phyloP scores from a whole-genome alignment of 2,888 invertebrate species.

The Pandemis cinnamomeana region DNA sequence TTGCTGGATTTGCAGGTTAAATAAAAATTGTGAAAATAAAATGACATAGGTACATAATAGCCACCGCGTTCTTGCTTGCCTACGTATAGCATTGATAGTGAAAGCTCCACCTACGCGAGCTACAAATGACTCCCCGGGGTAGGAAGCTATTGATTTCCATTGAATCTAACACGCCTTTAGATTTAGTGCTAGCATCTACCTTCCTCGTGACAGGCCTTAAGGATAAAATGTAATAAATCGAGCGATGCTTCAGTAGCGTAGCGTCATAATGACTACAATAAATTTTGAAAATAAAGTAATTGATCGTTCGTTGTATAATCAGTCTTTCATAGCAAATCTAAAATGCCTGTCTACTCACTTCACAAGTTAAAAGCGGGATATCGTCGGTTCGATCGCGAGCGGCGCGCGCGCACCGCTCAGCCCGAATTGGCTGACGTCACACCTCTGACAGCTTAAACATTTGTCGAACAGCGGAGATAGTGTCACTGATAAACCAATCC shows the following conservation, averaged over 20 bases:
- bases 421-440: slow-evolving; percentile 82
- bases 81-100: slow-evolving; percentile 1
- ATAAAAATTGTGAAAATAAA: background rate
- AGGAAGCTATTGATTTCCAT: slow-evolving; percentile 74
- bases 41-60: background rate
- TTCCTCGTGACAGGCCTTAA: slow-evolving; percentile 50
- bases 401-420: slow-evolving; percentile 62
- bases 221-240: slow-evolving; percentile 4
- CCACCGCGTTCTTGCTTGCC: background rate
- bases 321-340: slow-evolving; percentile 41
- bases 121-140: slow-evolving; percentile 72
- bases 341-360: slow-evolving; percentile 42
- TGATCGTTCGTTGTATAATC: slow-evolving; percentile 38
- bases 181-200: slow-evolving; percentile 67
- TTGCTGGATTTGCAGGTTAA: background rate
- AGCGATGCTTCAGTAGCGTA: slow-evolving; percentile 32
- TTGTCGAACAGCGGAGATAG: slow-evolving; percentile 82
- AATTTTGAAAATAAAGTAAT: slow-evolving; percentile 47
- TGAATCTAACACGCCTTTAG: slow-evolving; percentile 78
- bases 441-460: slow-evolving; percentile 83
- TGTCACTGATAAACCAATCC: slow-evolving; percentile 84
- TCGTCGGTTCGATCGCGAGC: slow-evolving; percentile 66
- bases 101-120: slow-evolving; percentile 29
- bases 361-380: slow-evolving; percentile 56
- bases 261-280: slow-evolving; percentile 26